Evolutionary conservation across 2,797 vertebrate genomes (phyloP).

Genomic region (Sebastes vulpes): DNA sequence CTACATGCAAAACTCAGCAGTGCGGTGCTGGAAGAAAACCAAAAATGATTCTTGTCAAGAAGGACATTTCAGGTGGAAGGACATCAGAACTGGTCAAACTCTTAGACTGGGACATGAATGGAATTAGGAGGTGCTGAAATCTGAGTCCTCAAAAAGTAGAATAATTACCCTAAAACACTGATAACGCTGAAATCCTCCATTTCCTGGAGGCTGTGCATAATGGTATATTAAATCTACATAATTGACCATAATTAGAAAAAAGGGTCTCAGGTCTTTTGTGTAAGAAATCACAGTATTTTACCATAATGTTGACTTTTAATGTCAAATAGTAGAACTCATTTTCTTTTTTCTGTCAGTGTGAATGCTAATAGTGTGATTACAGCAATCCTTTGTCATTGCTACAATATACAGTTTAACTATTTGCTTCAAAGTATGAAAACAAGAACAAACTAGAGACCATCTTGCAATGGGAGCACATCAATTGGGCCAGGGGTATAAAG

Average conservation of each 20-base stretch:
- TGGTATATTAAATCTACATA: slow-evolving; percentile 72
- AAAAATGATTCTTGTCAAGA: slow-evolving; percentile 2
- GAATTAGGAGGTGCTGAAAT: slow-evolving; percentile 32
- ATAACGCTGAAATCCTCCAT: slow-evolving; percentile 67
- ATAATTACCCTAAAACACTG: slow-evolving; percentile 75
- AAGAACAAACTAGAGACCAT: background rate
- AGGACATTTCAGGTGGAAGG: slow-evolving; percentile 29
- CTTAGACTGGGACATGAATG: slow-evolving; percentile 14
- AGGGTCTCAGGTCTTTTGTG: slow-evolving; percentile 59
- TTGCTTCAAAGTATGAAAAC: background rate
- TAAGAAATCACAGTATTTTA: slow-evolving; percentile 34
- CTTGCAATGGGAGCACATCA: background rate
- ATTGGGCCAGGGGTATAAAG: no score
- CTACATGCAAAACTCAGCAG: slow-evolving; percentile 28
- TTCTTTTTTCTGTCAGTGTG: slow-evolving; percentile 8
- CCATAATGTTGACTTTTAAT: slow-evolving; percentile 44
- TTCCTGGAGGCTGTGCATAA: slow-evolving; percentile 66
- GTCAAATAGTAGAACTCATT: slow-evolving; percentile 26
- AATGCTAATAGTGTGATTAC: background rate
- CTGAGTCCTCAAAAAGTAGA: slow-evolving; percentile 61
- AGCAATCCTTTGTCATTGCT: background rate
- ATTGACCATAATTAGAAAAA: slow-evolving; percentile 71
- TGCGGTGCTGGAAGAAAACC: background rate
- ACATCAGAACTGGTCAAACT: slow-evolving; percentile 25
- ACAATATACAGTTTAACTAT: background rate